Conservation (phyloP, 2,888 invertebrate species). For the Subacronicta megacephala region DNA sequence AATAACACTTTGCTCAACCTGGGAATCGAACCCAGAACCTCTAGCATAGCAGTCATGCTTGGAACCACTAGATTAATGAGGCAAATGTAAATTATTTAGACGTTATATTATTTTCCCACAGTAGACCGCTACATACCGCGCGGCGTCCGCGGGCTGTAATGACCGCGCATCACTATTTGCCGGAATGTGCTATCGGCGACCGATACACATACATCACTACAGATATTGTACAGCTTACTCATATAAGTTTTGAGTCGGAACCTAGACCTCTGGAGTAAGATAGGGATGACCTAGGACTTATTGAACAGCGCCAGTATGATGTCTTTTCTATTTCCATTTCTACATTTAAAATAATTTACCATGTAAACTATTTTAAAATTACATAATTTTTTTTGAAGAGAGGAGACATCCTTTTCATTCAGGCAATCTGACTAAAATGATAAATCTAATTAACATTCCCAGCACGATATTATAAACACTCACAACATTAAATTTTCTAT, state of each 20-base stretch:
- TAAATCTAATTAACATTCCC: no score
- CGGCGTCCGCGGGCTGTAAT: constrained; percentile 51
- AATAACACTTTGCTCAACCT: no score
- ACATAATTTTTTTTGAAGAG: no score
- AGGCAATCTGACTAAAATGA: no score
- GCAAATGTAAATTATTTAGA: no score
- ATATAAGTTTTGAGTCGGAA: not conserved
- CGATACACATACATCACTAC: constrained; percentile 20
- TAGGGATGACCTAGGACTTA: not conserved
- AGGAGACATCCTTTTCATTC: no score
- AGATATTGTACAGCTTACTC: not conserved
- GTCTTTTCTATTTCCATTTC: no score
- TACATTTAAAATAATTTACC: not conserved
- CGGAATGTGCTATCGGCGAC: constrained; percentile 60
- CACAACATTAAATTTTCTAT: not conserved
- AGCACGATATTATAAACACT: no score
- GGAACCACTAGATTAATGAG: no score
- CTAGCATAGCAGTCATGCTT: no score
- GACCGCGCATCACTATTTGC: constrained; percentile 64
- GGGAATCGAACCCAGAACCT: no score
- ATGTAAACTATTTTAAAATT: no score
- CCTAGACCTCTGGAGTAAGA: constrained; percentile 1
- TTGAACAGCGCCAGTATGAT: not conserved
- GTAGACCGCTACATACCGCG: constrained; percentile 55
- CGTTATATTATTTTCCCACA: constrained; percentile 49